phyloP scores from a whole-genome alignment of 1,140 invertebrate genomes.

The Bombus terrestris region DNA sequence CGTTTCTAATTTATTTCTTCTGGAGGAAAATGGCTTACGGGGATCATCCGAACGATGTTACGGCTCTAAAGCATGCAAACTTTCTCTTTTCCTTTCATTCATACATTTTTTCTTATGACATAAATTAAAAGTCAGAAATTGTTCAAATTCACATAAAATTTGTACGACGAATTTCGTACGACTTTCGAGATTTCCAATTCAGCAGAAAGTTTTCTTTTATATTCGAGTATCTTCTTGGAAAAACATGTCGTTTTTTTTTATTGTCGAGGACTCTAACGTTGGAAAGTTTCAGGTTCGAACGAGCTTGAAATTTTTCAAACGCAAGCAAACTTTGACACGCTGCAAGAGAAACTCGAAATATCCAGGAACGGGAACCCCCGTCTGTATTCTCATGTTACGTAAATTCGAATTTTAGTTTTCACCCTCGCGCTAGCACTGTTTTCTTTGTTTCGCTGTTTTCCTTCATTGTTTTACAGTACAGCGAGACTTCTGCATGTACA shows the following conservation, averaged over 20 bases:
- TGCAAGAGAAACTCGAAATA: neutral
- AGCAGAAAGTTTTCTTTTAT: neutral
- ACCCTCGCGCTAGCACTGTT: neutral
- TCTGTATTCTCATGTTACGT: neutral
- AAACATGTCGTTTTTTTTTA: neutral
- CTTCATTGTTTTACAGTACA: neutral
- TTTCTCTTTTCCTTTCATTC: neutral
- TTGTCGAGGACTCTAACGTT: neutral
- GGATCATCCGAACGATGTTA: neutral
- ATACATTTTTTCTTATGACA: neutral
- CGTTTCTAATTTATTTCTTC: slow-evolving; percentile 7
- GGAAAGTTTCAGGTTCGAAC: neutral
- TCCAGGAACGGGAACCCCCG: too few relatives aligned
- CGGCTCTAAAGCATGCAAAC: too few relatives aligned
- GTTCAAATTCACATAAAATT: too few relatives aligned
- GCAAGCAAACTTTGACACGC: neutral
- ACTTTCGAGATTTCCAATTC: neutral
- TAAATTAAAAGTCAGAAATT: too few relatives aligned
- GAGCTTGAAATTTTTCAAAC: slow-evolving; percentile 6
- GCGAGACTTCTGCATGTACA: too few relatives aligned
- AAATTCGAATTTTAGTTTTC: neutral
- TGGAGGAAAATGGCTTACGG: neutral
- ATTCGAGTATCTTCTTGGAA: neutral
- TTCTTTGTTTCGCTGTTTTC: neutral
- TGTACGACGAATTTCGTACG: neutral